A percentile compares a stretch with the other conserved stretches of the same genome.
phyloP scores from a whole-genome alignment of 2,797 vertebrate genomes.

The Martes flavigula region DNA sequence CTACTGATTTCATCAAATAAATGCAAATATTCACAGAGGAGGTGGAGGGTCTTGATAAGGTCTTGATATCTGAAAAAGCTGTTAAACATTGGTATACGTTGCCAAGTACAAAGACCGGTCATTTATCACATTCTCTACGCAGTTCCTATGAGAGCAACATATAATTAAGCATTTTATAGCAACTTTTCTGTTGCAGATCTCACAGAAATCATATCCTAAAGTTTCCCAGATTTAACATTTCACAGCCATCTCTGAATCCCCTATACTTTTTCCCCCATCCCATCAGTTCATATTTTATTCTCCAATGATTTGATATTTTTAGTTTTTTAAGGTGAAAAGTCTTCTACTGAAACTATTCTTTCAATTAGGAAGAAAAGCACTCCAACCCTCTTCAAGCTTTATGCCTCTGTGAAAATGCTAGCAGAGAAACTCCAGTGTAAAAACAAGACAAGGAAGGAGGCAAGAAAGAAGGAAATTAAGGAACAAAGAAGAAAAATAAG shows the following conservation, averaged over 20 bases:
- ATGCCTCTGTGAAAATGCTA: not conserved
- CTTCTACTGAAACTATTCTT: slow-evolving; percentile 45
- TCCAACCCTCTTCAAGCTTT: slow-evolving; percentile 15
- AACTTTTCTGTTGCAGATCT: not conserved
- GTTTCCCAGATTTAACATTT: slow-evolving; percentile 2
- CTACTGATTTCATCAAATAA: not conserved
- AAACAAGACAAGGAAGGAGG: not conserved
- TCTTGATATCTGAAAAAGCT: not conserved
- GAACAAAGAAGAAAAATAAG: slow-evolving; percentile 5
- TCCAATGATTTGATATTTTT: slow-evolving; percentile 45
- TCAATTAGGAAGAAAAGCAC: slow-evolving; percentile 37
- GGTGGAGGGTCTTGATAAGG: not conserved
- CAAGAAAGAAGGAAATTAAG: not conserved
- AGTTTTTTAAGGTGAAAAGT: slow-evolving; percentile 44
- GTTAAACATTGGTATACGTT: not conserved
- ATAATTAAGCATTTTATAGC: not conserved
- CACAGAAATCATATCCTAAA: not conserved
- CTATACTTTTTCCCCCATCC: not conserved
- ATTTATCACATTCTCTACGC: fast-evolving
- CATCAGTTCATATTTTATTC: slow-evolving; percentile 50
- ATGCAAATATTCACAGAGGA: not conserved
- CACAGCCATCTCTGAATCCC: not conserved
- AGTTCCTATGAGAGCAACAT: not conserved
- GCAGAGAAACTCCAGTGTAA: not conserved
- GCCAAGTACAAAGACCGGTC: not conserved